Evolutionary conservation across 2,113 vertebrate genomes (phyloP), one percentile per base, ranked within the genome.

Genomic region (Onychostoma macrolepis): DNA sequence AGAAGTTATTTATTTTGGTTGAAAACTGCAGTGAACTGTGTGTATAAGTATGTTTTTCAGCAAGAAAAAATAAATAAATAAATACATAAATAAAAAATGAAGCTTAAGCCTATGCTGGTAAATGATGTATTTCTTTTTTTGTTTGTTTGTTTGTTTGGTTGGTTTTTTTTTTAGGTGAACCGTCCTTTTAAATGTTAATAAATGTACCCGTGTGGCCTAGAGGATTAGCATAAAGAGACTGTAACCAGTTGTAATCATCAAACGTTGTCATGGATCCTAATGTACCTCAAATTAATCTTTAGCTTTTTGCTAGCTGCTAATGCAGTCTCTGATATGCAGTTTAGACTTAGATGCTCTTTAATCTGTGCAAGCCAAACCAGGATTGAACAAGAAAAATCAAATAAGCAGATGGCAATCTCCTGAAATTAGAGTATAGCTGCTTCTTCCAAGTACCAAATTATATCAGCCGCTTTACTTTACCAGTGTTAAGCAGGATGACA

Each of bases 371-470:
- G 88, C 89, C 61, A 84, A 88, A 85, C 89, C 84, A 78, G 88
- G 83, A 94, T 93, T 94, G 91, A 89, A 72, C 21, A 24, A 74
- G 67, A 88, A 43, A 92, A 92, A 93, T 91, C 85, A 92, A 92
- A 92, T 91, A 93, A 93, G 92, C 92, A 94, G 93, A 94, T 91
- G 90, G 88, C 88, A 92, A 93, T 93, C 90, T 90, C 65, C 87
- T 84, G 77, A 91, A 94, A 94, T 93, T 91, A 92, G 89, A 93
- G 76, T 87, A 85, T 79, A 85, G 53, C 77, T 78, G 1, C 89
- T 88, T 91, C 87, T 90, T 91, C 88, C 86, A 89, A 93, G 88
- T 86, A 90, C 67, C 11, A 38, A 87, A 89, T 91, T 86, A 90
- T 86, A 87, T 93, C 90, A 87, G 86, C 88, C 86, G 90, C 90